phyloP scores from a whole-genome alignment of 2,888 invertebrate species.

The Rambutsinella grinnellia region DNA sequence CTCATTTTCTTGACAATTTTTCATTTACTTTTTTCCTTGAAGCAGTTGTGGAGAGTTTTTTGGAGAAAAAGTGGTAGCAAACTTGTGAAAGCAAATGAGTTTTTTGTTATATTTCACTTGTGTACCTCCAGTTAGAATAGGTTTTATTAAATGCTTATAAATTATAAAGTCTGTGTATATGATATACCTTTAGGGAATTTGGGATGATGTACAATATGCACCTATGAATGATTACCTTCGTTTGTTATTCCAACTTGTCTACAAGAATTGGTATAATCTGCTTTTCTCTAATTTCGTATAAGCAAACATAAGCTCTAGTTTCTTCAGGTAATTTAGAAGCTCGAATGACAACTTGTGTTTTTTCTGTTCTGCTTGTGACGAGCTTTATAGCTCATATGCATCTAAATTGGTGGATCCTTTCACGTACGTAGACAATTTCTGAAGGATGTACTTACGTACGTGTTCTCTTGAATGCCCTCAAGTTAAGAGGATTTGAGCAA shows the following conservation, averaged over 20 bases:
- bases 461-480: constrained; percentile 44
- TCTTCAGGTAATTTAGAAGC: constrained; percentile 47
- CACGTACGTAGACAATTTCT: constrained; percentile 17
- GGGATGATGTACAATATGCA: constrained; percentile 9
- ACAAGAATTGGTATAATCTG: constrained; percentile 35
- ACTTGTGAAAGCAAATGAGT: constrained; percentile 46
- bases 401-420: constrained; percentile 13
- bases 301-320: constrained; percentile 35
- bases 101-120: constrained; percentile 35
- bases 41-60: constrained; percentile 23
- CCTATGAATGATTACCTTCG: constrained; percentile 11
- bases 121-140: background rate
- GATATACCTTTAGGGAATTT: constrained; percentile 4
- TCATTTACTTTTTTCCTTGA: constrained; percentile 43
- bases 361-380: constrained; percentile 6
- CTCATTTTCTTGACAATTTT: constrained; percentile 56
- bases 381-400: background rate
- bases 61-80: background rate
- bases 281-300: constrained; percentile 14
- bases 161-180: constrained; percentile 4
- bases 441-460: background rate
- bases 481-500: constrained; percentile 57
- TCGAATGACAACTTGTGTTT: constrained; percentile 36
- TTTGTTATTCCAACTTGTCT: constrained; percentile 24
- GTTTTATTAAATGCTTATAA: constrained; percentile 5